Percentiles rank a stretch among this genome's conserved stretches.
phyloP scores from a whole-genome alignment of 2,888 invertebrate genomes.

The Syrphus vitripennis region DNA sequence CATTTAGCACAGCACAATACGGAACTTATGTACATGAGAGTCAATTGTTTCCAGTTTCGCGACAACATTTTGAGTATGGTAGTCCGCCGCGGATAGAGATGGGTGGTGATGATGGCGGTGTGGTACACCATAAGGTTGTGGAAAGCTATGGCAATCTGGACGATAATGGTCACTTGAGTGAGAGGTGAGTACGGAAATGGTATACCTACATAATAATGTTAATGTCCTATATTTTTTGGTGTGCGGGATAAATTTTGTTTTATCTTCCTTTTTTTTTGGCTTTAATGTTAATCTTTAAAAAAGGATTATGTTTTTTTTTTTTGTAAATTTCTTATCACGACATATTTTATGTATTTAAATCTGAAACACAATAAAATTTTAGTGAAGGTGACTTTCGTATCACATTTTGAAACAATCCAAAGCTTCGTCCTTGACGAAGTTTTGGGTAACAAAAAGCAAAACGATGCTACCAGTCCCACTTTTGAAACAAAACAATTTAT shows the following conservation, averaged over 20 bases:
- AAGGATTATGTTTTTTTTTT: neutral
- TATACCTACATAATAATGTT: neutral
- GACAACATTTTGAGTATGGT: constrained; percentile 83
- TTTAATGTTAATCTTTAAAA: neutral
- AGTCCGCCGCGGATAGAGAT: constrained; percentile 80
- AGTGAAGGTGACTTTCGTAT: too few species aligned
- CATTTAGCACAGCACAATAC: constrained; percentile 85
- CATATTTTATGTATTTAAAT: too few species aligned
- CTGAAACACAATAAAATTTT: too few species aligned
- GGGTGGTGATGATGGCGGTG: constrained; percentile 75
- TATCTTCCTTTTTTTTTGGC: neutral
- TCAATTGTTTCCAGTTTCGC: constrained; percentile 86
- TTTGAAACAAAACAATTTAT: too few species aligned
- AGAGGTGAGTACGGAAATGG: constrained; percentile 73
- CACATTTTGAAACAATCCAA: too few species aligned
- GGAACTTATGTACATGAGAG: constrained; percentile 87
- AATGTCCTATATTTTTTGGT: neutral
- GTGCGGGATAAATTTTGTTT: neutral
- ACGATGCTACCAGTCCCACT: too few species aligned
- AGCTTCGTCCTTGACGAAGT: too few species aligned
- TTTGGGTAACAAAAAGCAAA: too few species aligned
- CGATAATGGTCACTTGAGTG: constrained; percentile 77
- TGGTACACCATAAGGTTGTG: constrained; percentile 81
- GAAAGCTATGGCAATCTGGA: constrained; percentile 81
- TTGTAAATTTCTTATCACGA: too few species aligned